Evolutionary conservation across 1,140 invertebrate species (phyloP), one percentile per base, ranked within the genome.

Genomic region (Notospermus geniculatus): DNA sequence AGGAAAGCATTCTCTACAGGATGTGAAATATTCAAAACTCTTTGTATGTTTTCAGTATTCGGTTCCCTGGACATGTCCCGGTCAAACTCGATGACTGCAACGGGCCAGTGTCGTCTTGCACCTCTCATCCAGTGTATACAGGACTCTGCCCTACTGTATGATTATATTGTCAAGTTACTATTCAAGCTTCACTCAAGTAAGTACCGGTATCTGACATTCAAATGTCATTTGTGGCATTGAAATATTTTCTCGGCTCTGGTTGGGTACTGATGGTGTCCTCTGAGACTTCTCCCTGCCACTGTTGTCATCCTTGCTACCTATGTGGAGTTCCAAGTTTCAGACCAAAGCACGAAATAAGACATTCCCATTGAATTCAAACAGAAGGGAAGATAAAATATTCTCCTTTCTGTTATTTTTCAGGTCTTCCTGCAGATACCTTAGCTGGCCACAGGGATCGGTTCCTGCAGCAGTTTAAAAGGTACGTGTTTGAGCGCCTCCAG

Each of bases 101-200:
- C 90, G 63, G 96, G 97, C 1, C 96, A 99, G 81, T 99, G 97
- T 82, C 86, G 95, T 60, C 84, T 99, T 54, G 92, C 95, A 19
- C 96, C 97, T 13, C 83, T 99, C 7, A 96, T 99, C 66, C 90
- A 93, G n/a, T 95, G 95, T 75, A 97, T 98, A 67, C 92, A 96
- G 82, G 97, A 99, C 81, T 94, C 96, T 0, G 93, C 92, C 68
- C 91, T 92, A 66, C 83, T 99, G 0, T 99, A 99, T 78, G 96
- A 99, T 84, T 95, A 92, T 75, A 90, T 90, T 67, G 96, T 98
- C 11, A 94, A 97, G 80, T 88, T 98, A 57, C 85, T 99, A 65
- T 99, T 99, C 82, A 91, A 92, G 73, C 85, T 99, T 17, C 96
- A 99, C 81, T 88, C 89, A 67, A 83, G 85, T 86, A 77, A 80